Percentiles rank a stretch among this genome's conserved stretches.
These are phyloP conservation scores for Urocyon cinereoargenteus DNA, from an alignment of 2,797 vertebrate genomes.

Conservation along the genomic window DNA sequence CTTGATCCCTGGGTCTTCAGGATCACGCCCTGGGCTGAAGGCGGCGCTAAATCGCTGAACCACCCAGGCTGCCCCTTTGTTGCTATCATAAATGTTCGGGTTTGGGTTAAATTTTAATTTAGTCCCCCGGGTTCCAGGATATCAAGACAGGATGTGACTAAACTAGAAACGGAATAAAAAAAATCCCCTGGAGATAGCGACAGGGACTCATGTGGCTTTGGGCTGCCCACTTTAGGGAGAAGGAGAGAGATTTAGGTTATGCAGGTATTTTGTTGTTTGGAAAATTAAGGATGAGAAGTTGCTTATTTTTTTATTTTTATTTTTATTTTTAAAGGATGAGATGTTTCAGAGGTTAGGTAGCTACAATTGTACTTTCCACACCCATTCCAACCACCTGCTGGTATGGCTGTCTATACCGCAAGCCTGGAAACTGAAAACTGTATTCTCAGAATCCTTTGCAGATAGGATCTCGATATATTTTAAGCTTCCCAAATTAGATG, in stretches of 20 bases:
- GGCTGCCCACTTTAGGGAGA: not conserved
- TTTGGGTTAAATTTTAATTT: conserved; percentile 64
- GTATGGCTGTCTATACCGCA: not conserved
- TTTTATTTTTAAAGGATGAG: not conserved
- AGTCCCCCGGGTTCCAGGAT: not conserved
- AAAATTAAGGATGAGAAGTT: not conserved
- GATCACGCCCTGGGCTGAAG: no score
- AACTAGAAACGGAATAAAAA: not conserved
- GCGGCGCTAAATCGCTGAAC: no score
- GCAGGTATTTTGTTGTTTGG: not conserved
- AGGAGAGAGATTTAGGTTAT: not conserved
- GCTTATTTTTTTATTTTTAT: no score
- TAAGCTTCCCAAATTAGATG: not conserved
- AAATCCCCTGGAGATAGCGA: not conserved
- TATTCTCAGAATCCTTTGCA: not conserved
- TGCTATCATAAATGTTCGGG: not conserved
- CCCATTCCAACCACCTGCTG: not conserved
- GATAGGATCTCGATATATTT: not conserved
- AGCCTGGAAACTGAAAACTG: not conserved
- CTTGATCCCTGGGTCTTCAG: no score
- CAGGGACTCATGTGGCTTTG: not conserved
- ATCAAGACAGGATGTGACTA: not conserved
- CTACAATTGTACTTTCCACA: not conserved
- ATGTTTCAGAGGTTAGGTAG: not conserved
- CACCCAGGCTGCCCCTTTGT: no score